These are phyloP conservation scores for Alexandromys fortis DNA, from an alignment of 2,113 vertebrate genomes.

Conservation along the genomic window DNA sequence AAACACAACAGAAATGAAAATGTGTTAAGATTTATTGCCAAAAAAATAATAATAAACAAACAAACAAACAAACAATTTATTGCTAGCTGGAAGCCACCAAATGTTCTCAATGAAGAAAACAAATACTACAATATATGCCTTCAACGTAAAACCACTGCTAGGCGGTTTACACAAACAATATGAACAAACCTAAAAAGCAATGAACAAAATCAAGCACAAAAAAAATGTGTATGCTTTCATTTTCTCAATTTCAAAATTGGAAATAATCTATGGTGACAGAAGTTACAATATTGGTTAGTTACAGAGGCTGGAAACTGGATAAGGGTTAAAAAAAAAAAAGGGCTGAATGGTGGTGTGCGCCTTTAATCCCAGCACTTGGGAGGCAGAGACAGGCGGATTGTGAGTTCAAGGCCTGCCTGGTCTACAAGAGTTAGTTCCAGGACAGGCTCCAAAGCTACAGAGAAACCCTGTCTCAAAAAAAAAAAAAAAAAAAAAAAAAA, in stretches of 20 bases:
- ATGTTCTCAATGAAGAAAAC: background rate
- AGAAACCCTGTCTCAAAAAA: too few species aligned
- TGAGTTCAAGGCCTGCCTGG: too few species aligned
- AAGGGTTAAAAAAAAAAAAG: background rate
- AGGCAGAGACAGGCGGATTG: too few species aligned
- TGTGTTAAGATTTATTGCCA: background rate
- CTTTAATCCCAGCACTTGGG: too few species aligned
- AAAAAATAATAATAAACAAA: too few species aligned
- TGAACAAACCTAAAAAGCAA: background rate
- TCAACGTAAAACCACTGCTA: background rate
- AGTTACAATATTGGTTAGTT: background rate
- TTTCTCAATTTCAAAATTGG: background rate
- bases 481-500: too few species aligned
- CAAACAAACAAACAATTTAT: too few species aligned
- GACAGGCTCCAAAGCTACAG: too few species aligned
- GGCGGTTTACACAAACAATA: background rate
- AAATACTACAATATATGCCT: background rate
- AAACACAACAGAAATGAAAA: background rate
- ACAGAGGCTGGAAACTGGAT: background rate
- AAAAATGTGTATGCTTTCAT: background rate
- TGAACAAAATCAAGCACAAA: background rate
- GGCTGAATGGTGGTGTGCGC: too few species aligned
- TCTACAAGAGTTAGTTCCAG: too few species aligned
- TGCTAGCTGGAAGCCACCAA: background rate
- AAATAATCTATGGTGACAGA: background rate